phyloP scores from a whole-genome alignment of 2,113 vertebrate species.

The human region DNA sequence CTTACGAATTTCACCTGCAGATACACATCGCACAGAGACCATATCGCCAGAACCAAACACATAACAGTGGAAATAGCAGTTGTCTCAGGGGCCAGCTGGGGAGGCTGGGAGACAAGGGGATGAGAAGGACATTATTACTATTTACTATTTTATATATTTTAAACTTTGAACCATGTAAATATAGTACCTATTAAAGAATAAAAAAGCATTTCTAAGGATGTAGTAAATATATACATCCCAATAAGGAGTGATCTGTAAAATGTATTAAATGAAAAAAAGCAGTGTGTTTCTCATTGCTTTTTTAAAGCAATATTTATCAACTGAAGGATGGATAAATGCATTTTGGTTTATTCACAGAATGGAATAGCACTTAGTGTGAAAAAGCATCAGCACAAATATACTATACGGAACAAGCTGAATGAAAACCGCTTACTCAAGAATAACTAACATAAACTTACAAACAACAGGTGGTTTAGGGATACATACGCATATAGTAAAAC shows the following conservation, averaged over 20 bases:
- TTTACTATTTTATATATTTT: background rate
- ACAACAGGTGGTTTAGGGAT: background rate
- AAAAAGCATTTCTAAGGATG: background rate
- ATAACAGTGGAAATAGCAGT: background rate
- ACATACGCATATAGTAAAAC: background rate
- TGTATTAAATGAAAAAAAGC: background rate
- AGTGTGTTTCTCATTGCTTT: background rate
- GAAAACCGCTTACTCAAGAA: background rate
- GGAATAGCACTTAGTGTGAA: background rate
- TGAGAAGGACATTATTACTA: background rate
- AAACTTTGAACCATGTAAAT: background rate
- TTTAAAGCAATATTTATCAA: background rate
- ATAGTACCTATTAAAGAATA: background rate
- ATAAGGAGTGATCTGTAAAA: background rate
- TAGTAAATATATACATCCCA: background rate
- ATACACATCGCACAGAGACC: background rate
- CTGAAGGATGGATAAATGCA: background rate
- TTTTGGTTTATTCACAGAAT: background rate
- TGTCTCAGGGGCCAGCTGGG: background rate
- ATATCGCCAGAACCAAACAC: background rate
- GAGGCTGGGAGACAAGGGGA: too few relatives aligned
- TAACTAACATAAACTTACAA: background rate
- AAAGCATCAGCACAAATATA: background rate
- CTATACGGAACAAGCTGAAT: background rate
- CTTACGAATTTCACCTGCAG: background rate